phyloP scores from a whole-genome alignment of 2,113 vertebrate species.

The Odobenus rosmarus region DNA sequence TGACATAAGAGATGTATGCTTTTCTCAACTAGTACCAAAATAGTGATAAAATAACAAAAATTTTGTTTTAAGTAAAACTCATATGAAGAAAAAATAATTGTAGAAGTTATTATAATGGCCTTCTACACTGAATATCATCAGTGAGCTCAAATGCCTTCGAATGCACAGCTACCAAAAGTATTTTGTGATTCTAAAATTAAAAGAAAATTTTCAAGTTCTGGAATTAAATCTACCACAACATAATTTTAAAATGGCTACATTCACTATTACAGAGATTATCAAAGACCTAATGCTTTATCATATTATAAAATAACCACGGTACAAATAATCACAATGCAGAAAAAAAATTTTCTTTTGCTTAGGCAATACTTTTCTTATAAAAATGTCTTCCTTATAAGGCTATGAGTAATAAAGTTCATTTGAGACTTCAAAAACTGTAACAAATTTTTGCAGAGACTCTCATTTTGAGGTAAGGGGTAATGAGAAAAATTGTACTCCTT shows the following conservation, averaged over 20 bases:
- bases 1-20: background rate
- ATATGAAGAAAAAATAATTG: background rate
- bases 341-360: background rate
- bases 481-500: background rate
- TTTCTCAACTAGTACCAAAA: background rate
- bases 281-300: background rate
- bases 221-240: background rate
- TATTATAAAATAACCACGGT: background rate
- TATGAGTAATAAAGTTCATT: background rate
- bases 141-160: background rate
- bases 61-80: background rate
- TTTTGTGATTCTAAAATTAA: slow-evolving; percentile 23
- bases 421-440: background rate
- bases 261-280: background rate
- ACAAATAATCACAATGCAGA: background rate
- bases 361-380: background rate
- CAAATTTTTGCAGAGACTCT: background rate
- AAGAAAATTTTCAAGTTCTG: background rate
- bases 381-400: background rate
- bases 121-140: background rate
- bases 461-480: background rate
- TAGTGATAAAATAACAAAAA: background rate
- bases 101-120: background rate
- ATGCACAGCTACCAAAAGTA: background rate
- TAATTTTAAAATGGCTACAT: background rate